Evolutionary conservation across 1,140 invertebrate species (phyloP).

Genomic region (Vollenhovia emeryi): DNA sequence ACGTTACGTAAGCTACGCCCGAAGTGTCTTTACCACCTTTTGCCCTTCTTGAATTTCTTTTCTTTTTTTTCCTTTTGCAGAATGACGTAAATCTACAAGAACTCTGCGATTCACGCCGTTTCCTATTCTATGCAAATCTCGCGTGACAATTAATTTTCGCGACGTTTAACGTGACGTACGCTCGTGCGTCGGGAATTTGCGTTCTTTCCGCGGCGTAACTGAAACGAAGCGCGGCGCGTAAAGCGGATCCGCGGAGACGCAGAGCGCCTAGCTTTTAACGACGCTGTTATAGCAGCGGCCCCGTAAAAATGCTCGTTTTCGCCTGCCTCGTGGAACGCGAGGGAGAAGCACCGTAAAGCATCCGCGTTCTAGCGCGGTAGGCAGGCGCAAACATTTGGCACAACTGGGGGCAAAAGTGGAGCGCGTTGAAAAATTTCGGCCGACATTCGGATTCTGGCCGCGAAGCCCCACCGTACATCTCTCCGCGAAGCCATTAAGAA

Average conservation of each 20-base stretch:
- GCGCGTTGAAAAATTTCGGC: slow-evolving; percentile 51
- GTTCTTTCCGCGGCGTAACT: not conserved
- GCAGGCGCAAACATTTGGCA: slow-evolving; percentile 33
- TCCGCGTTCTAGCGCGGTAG: not conserved
- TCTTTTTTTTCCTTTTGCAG: not conserved
- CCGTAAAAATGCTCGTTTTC: slow-evolving; percentile 39
- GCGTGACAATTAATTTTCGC: not conserved
- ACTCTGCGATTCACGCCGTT: not conserved
- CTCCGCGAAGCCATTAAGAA: not conserved
- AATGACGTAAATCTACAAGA: not conserved
- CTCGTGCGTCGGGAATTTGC: not conserved
- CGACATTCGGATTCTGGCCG: not conserved
- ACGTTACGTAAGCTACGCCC: not conserved
- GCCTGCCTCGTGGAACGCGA: not conserved
- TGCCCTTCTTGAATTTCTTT: not conserved
- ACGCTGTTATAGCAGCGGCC: not conserved
- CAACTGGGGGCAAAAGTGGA: slow-evolving; percentile 8
- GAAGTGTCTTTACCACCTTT: not conserved
- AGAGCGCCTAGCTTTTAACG: slow-evolving; percentile 13
- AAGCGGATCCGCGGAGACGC: slow-evolving; percentile 1
- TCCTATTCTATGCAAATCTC: not conserved
- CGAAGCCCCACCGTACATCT: not conserved
- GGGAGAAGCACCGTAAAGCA: not conserved
- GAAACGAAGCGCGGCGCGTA: not conserved
- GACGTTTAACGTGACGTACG: not conserved